Percentiles rank a stretch among this genome's conserved stretches.
Evolutionary conservation across 2,113 vertebrate species (phyloP).

Genomic region (Amblyopsis rosae): DNA sequence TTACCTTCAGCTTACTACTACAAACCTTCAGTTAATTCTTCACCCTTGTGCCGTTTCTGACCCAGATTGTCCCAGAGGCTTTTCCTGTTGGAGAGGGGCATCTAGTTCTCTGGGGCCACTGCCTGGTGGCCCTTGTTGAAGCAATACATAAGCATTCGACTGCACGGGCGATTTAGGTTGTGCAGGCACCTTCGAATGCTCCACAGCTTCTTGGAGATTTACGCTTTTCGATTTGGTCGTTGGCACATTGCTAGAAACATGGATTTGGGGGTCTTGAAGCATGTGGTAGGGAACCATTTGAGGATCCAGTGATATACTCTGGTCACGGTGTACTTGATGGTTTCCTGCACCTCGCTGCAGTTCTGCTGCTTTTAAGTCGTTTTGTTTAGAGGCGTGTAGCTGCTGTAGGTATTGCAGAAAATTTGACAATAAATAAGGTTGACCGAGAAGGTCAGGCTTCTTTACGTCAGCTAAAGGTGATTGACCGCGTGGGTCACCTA

Average conservation of each 20-base stretch:
- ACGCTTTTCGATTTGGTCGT: neutral
- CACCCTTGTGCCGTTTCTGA: constrained; percentile 1
- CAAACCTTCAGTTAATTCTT: neutral
- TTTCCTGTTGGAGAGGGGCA: constrained; percentile 1
- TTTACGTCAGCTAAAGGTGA: neutral
- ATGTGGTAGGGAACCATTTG: constrained; percentile 16
- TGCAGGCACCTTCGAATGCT: neutral
- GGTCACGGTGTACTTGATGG: neutral
- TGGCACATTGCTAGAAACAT: neutral
- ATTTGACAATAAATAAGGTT: neutral
- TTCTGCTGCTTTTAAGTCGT: neutral
- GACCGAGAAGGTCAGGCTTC: neutral
- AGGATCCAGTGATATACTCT: neutral
- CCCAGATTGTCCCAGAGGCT: neutral
- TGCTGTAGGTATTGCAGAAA: neutral
- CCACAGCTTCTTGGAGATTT: neutral
- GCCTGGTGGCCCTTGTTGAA: constrained; percentile 47
- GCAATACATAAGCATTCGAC: constrained; percentile 31
- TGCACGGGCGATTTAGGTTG: neutral
- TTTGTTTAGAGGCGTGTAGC: neutral
- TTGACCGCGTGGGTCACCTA: neutral
- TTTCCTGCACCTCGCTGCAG: neutral
- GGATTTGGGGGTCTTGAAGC: constrained; percentile 27
- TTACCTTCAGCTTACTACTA: neutral
- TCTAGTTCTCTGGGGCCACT: neutral